Percentiles rank a stretch among this genome's conserved stretches.
Evolutionary conservation across 2,888 invertebrate genomes (phyloP).

Genomic region (Macrophya annulata): DNA sequence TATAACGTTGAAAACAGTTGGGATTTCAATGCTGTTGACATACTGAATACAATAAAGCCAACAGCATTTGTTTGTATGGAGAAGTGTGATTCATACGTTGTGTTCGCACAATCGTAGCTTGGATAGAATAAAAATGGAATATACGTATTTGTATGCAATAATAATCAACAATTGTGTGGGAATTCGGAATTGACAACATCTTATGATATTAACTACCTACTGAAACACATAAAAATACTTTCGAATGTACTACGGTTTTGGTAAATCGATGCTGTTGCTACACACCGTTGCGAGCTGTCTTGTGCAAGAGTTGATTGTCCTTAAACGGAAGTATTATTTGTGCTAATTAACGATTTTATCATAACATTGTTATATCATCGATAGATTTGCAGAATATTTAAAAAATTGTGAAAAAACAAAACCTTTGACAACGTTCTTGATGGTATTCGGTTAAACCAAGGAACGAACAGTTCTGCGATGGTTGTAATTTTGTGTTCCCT

Average conservation of each 20-base stretch:
- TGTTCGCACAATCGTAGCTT: slow-evolving; percentile 5
- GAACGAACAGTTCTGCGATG: background rate
- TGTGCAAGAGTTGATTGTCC: background rate
- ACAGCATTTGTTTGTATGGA: background rate
- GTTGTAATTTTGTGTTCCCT: background rate
- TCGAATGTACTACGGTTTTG: slow-evolving; percentile 5
- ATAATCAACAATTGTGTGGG: slow-evolving; percentile 8
- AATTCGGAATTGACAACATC: background rate
- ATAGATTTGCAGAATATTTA: background rate
- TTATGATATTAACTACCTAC: background rate
- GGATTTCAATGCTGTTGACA: background rate
- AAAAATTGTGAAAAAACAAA: background rate
- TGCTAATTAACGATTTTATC: background rate
- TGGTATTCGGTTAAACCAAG: background rate
- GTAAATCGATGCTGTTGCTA: background rate
- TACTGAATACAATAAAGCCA: background rate
- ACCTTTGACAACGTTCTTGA: background rate
- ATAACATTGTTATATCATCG: background rate
- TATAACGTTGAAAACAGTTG: background rate
- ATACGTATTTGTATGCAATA: background rate
- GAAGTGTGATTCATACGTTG: slow-evolving; percentile 13
- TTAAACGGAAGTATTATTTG: background rate
- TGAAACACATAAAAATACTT: background rate
- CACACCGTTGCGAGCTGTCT: background rate
- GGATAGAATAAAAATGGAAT: background rate